Base-by-base conservation (phyloP, 1,140 invertebrate genomes). In the Rhagoletis zephyria region DNA sequence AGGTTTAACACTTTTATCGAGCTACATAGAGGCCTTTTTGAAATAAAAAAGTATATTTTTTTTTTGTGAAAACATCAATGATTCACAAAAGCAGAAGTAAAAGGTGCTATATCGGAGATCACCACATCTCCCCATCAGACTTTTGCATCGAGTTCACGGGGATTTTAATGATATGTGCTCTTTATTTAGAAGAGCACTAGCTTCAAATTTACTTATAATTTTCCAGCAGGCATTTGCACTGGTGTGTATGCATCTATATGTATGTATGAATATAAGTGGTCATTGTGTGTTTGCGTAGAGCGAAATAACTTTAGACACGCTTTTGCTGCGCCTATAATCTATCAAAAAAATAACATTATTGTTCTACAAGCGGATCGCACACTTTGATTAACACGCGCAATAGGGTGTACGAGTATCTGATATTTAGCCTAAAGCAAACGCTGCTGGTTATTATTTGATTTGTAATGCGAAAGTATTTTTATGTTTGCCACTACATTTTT, bases 321-420 rank as follows among this genome's bases (percentile, higher is more conserved):
- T 19, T 81, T 56, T 56, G 48, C 45, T 81, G 16, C 48, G 74
- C 74, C 74, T 56, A 56, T 81, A 81, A 81, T 81, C 48, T 56
- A 81, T 81, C 48, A 40, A 59, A 74, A 30, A 56, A 56, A 59
- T 30, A 56, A 56, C n/a, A n/a, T 7, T 3, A 56, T 56, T 42
- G 74, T 56, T 56, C 16, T 56, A 81, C 48, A 81, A 74, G 19
- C 56, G 7, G 48, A 56, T 10, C 48, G 48, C 74, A 56, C 16
- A 59, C 45, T 81, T 19, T 16, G 51, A 51, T 59, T 56, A 81
- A 56, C n/a, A 56, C 9, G 42, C 51, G 42, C 51, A 14, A n/a
- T 56, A 40, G 48, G 70, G n/a, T 19, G 30, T 30, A 30, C 30
- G 30, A 30, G 30, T 30, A 56, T 56, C n/a, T n/a, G 12, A 30